phyloP scores from a whole-genome alignment of 2,888 invertebrate genomes.

The Sinotaia quadrata region DNA sequence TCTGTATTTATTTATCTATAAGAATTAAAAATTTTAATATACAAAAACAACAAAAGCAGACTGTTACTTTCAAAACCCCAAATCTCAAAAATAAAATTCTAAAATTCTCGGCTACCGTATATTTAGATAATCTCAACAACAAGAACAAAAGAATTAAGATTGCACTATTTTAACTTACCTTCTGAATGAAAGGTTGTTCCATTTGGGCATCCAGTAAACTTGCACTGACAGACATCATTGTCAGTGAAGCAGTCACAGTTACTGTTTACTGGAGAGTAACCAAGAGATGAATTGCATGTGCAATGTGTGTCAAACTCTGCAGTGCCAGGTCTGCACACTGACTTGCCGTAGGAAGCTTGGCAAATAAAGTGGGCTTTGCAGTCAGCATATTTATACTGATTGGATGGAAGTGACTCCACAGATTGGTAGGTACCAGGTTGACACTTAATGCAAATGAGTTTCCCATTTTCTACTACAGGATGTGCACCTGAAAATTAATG shows the following conservation, averaged over 20 bases:
- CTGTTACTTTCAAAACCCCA: too few relatives aligned
- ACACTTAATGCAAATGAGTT: not conserved
- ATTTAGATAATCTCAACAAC: too few relatives aligned
- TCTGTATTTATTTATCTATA: too few relatives aligned
- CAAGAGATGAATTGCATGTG: not conserved
- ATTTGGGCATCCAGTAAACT: not conserved
- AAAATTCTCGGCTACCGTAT: too few relatives aligned
- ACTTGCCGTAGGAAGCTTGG: not conserved
- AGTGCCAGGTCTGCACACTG: not conserved
- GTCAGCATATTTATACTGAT: not conserved
- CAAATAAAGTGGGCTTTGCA: not conserved
- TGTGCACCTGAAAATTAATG: not conserved
- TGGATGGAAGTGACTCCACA: not conserved
- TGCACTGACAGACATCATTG: not conserved
- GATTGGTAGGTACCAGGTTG: not conserved
- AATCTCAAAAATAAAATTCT: too few relatives aligned
- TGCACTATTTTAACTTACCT: too few relatives aligned
- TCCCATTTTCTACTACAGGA: not conserved
- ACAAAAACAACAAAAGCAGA: too few relatives aligned
- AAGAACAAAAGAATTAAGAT: too few relatives aligned
- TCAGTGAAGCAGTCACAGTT: not conserved
- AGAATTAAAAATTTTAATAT: too few relatives aligned
- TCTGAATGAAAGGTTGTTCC: not conserved
- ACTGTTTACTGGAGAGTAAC: not conserved
- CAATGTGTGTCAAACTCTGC: not conserved